These are phyloP conservation scores for Ondatra zibethicus DNA, from an alignment of 2,113 vertebrate genomes.

Conservation along the genomic window DNA sequence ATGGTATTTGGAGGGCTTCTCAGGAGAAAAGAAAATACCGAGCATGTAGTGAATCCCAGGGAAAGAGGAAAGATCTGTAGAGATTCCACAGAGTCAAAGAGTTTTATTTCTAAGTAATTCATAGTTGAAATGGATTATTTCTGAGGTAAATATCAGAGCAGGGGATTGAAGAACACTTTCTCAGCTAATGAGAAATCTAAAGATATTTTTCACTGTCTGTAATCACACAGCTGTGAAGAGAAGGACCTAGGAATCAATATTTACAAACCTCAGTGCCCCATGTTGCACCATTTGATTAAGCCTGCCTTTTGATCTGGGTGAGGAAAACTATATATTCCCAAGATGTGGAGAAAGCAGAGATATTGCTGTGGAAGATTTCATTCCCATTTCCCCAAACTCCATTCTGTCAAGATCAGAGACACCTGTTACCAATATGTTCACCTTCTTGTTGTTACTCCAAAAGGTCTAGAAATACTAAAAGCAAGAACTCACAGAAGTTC, in stretches of 20 bases:
- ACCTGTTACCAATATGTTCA: not conserved
- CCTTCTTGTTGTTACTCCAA: not conserved
- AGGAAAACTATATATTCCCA: not conserved
- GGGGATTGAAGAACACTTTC: not conserved
- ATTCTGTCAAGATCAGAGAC: constrained; percentile 32
- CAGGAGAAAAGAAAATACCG: not conserved
- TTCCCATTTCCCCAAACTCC: not conserved
- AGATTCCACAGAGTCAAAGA: not conserved
- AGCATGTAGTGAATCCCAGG: not conserved
- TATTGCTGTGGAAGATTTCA: not conserved
- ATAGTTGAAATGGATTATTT: not conserved
- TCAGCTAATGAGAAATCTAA: not conserved
- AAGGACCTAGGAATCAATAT: not conserved
- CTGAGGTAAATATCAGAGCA: not conserved
- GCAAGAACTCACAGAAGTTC: not conserved
- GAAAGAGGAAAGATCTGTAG: not conserved
- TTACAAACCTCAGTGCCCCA: not conserved
- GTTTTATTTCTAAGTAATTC: not conserved
- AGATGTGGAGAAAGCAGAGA: not conserved
- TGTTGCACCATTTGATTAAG: not conserved
- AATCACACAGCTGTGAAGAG: not conserved
- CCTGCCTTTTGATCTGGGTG: not conserved
- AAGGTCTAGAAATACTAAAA: not conserved
- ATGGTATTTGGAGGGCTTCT: not conserved
- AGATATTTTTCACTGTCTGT: constrained; percentile 14